Evolutionary conservation across 2,113 vertebrate species (phyloP).

Genomic region (Leucopternis melanops): DNA sequence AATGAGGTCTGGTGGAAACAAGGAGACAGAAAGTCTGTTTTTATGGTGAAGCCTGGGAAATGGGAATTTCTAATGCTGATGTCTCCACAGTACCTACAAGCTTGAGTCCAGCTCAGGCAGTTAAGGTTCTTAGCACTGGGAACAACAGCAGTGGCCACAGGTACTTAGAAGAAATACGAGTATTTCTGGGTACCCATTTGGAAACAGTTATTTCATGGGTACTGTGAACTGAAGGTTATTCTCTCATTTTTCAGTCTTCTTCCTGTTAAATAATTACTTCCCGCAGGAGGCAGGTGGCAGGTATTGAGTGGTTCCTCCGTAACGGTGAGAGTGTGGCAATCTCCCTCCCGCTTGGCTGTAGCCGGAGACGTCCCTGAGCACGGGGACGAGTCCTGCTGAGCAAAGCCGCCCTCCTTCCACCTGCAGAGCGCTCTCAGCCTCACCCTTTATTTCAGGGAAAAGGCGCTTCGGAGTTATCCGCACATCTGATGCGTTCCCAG

Average conservation of each 20-base stretch:
- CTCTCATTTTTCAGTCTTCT: not conserved
- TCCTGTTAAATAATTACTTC: not conserved
- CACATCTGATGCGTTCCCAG: not conserved
- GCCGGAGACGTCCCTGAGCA: not conserved
- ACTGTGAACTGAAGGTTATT: not conserved
- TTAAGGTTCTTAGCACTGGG: not conserved
- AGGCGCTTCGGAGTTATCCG: not conserved
- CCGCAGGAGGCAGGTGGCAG: not conserved
- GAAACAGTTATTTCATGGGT: not conserved
- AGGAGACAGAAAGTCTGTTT: conserved; percentile 24
- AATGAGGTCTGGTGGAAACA: not conserved
- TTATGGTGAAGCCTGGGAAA: not conserved
- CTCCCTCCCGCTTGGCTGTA: not conserved
- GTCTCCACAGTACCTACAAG: not conserved
- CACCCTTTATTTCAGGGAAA: not conserved
- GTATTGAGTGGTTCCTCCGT: not conserved
- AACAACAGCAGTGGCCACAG: not conserved
- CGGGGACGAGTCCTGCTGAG: not conserved
- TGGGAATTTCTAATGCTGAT: not conserved
- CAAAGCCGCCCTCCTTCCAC: not conserved
- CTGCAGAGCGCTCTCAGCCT: not conserved
- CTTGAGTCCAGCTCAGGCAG: not conserved
- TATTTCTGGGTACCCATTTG: not conserved
- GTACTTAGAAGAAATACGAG: not conserved
- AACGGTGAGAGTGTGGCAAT: not conserved